phyloP scores from a whole-genome alignment of 1,140 invertebrate species.

The Delia radicum region DNA sequence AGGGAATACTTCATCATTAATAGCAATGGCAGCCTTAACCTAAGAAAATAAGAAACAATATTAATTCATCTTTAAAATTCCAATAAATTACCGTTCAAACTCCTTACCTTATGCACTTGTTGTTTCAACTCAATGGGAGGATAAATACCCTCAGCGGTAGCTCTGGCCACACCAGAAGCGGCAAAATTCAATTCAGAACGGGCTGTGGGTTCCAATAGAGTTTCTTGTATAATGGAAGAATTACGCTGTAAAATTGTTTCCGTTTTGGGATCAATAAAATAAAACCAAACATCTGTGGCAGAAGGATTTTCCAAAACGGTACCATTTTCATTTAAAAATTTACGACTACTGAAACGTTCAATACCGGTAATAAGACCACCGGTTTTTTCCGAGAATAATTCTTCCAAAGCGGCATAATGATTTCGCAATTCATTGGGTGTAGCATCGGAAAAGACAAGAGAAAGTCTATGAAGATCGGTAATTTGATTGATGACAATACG shows the following conservation, averaged over 20 bases:
- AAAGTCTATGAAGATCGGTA: conserved; percentile 69
- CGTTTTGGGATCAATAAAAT: conserved; percentile 76
- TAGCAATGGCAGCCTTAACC: conserved; percentile 61
- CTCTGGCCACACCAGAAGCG: conserved; percentile 64
- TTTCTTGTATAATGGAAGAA: conserved; percentile 64
- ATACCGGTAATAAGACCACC: conserved; percentile 71
- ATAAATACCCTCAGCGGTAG: conserved; percentile 69
- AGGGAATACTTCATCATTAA: conserved; percentile 74
- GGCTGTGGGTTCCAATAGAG: conserved; percentile 61
- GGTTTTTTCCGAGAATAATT: conserved; percentile 72
- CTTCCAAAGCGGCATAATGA: conserved; percentile 65
- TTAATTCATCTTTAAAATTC: background rate
- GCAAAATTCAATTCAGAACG: conserved; percentile 68
- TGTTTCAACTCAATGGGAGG: conserved; percentile 59
- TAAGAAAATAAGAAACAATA: conserved; percentile 28
- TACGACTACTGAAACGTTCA: conserved; percentile 72
- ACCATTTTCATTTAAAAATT: conserved; percentile 69
- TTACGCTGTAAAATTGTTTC: conserved; percentile 74
- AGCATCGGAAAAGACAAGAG: conserved; percentile 74
- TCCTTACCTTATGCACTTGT: conserved; percentile 49
- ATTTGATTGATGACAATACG: conserved; percentile 66
- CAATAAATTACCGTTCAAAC: background rate
- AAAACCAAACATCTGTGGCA: conserved; percentile 87
- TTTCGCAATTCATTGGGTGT: conserved; percentile 70
- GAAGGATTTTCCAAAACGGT: conserved; percentile 70